Percentiles rank a stretch among this genome's conserved stretches.
These are phyloP conservation scores for Laterallus jamaicensis DNA, from an alignment of 2,113 vertebrate genomes.

Conservation along the genomic window DNA sequence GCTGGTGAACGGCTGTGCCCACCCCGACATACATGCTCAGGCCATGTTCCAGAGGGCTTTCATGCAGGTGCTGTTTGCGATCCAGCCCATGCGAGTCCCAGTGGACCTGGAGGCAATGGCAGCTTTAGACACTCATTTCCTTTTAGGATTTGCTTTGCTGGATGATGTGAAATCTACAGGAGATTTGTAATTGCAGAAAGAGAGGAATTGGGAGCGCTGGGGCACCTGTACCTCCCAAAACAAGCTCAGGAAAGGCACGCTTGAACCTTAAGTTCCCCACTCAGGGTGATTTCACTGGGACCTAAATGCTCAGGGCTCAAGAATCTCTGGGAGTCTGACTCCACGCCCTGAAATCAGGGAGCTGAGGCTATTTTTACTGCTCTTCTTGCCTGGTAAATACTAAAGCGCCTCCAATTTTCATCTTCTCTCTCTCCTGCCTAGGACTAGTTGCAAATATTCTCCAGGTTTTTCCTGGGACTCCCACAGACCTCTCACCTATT, in stretches of 20 bases:
- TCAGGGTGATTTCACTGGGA: neutral
- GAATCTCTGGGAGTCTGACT: neutral
- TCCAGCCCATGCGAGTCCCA: neutral
- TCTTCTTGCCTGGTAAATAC: neutral
- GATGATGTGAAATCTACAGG: neutral
- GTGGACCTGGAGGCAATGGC: neutral
- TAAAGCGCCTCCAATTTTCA: neutral
- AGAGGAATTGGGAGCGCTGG: neutral
- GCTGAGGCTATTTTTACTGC: neutral
- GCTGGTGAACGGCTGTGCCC: neutral
- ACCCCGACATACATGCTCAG: fast-evolving
- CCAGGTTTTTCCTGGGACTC: neutral
- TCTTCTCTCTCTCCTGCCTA: neutral
- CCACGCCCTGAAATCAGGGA: neutral
- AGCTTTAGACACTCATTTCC: neutral
- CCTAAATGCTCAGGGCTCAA: neutral
- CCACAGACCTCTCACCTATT: neutral
- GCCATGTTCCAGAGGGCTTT: neutral
- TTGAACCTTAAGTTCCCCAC: neutral
- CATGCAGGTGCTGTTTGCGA: fast-evolving
- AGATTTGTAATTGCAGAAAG: neutral
- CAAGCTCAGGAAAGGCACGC: neutral
- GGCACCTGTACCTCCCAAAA: neutral
- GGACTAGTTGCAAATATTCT: neutral
- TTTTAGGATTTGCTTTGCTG: neutral